Base-by-base conservation (phyloP, 2,113 vertebrate genomes). In the Uropsilus gracilis region DNA sequence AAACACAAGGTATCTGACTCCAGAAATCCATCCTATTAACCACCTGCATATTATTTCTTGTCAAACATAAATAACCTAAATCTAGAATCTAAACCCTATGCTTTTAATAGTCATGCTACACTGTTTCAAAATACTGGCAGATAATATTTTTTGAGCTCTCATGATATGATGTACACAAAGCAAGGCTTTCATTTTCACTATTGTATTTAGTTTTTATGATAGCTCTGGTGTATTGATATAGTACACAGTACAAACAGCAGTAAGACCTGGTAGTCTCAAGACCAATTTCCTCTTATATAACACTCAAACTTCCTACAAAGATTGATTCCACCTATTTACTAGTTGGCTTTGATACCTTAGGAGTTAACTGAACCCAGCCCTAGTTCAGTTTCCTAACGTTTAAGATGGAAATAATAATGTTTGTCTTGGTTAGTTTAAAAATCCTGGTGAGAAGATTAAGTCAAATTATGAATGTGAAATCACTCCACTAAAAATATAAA, bases 171-270 rank as follows among this genome's bases (percentile, higher is more conserved):
- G 10, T 57, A 78, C 17, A 28, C 32, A 63, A 81, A 66, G 12
- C 44, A 72, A 91, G 34, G 42, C 28, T 26, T 75, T 91, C 20
- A 80, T 81, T 93, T 91, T 81, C 22, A 81, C 59, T 64, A 26
- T 69, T 12, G 72, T 63, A 69, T 69, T 91, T 71, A 85, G 85
- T 93, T 13, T 76, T 90, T 61, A 48, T 22, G n/a, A 76, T n/a
- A 94, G 14, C 5, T 30, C 20, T 75, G 30, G 14, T 44, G n/a
- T 92, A 83, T 64, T 44, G 82, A 55, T 24, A 55, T 24, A 55
- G 73, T 63, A 37, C 37, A 55, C 32, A 18, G 18, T 32, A 69
- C 28, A 94, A 50, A 59, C 16, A 77, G 68, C 42, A 80, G 24
- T 66, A 85, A 93, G 37, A 8, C 24, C 46, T 53, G 7, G 14